These are phyloP conservation scores for Coendou prehensilis DNA, from an alignment of 2,797 vertebrate species.

Conservation along the genomic window DNA sequence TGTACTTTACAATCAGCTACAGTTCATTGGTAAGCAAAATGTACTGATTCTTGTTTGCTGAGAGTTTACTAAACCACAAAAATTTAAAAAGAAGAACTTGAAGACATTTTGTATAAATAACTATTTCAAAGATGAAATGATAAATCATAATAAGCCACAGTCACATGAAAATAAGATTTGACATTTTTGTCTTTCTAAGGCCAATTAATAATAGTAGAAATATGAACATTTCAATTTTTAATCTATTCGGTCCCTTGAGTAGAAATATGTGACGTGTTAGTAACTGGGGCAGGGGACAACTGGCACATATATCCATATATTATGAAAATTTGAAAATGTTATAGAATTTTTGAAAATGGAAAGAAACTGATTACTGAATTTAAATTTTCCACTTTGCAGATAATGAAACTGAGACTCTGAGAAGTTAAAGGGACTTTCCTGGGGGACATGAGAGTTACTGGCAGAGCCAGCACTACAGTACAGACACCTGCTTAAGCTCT, in stretches of 20 bases:
- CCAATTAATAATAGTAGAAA: constrained; percentile 32
- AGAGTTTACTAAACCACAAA: constrained; percentile 67
- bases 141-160: constrained; percentile 16
- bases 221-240: neutral
- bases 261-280: neutral
- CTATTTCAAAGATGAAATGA: constrained; percentile 46
- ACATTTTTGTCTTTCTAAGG: constrained; percentile 24
- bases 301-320: neutral
- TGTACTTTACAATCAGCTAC: constrained; percentile 31
- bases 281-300: neutral
- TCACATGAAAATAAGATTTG: constrained; percentile 48
- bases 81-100: constrained; percentile 55
- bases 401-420: neutral
- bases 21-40: neutral
- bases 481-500: neutral
- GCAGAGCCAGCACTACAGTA: neutral
- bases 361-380: constrained; percentile 42
- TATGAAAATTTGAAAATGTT: neutral
- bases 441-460: neutral
- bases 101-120: neutral
- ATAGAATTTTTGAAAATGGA: constrained; percentile 14
- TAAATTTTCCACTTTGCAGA: constrained; percentile 8
- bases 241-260: neutral
- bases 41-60: neutral
- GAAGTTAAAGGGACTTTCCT: neutral